phyloP scores from a whole-genome alignment of 2,113 vertebrate genomes.

The Hirundichthys speculiger region DNA sequence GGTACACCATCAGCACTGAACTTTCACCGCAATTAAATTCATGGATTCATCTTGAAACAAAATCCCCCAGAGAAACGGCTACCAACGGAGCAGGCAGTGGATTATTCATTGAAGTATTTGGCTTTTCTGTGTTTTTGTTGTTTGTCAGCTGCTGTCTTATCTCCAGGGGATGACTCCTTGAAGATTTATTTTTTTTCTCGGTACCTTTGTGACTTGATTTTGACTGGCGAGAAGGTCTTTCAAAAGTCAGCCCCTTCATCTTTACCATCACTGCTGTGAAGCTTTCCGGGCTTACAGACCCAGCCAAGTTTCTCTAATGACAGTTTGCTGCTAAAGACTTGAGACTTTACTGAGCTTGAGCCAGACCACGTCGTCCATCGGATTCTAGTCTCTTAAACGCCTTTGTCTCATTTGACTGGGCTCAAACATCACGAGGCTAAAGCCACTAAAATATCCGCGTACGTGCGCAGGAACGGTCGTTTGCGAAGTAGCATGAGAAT shows the following conservation, averaged over 20 bases:
- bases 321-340: constrained; percentile 38
- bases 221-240: constrained; percentile 55
- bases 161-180: constrained; percentile 24
- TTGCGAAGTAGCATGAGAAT: constrained; percentile 31
- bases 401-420: constrained; percentile 27
- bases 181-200: constrained; percentile 37
- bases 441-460: constrained; percentile 23
- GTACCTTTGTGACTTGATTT: constrained; percentile 50
- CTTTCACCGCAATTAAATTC: constrained; percentile 34
- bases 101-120: constrained; percentile 35
- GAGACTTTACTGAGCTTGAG: constrained; percentile 39
- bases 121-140: constrained; percentile 25
- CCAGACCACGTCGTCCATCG: constrained; percentile 12
- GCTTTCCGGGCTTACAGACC: constrained; percentile 37
- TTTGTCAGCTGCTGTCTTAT: constrained; percentile 12
- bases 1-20: constrained; percentile 35
- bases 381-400: constrained; percentile 38
- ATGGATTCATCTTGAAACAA: constrained; percentile 26
- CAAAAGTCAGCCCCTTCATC: constrained; percentile 52
- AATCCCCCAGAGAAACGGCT: constrained; percentile 30
- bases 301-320: constrained; percentile 57
- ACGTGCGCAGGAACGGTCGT: background rate
- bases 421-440: constrained; percentile 47
- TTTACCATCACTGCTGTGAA: constrained; percentile 45
- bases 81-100: constrained; percentile 26